Base-by-base conservation (phyloP, 2,888 invertebrate species). In the Anoncus sp. region DNA sequence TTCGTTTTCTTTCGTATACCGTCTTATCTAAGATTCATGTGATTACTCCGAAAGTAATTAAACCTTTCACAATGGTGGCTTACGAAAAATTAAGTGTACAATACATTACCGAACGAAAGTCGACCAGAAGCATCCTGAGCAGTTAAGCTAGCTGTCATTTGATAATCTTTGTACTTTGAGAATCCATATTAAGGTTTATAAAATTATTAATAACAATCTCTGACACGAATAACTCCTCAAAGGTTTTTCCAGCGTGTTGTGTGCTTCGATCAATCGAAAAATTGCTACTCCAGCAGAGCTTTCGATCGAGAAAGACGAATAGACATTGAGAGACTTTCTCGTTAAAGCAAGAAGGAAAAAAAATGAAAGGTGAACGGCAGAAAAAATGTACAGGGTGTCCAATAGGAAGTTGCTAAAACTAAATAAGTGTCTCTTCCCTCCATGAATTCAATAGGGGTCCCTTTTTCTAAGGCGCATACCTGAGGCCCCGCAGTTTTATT, bases 301-400 rank as follows among this genome's bases (percentile, higher is more conserved):
- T 55, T 27, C 38, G 38, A 38, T 38, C 38, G 38, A 38, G 38
- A 38, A 38, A 38, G 7, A 31, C 7, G 3, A 31, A 7, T 31
- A 31, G 31, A 31, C 7, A 31, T 31, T n/a, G n/a, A 65, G 59
- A 43, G 49, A 59, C n/a, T 73, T 66, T 73, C 51, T 16, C 51
- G 27, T 49, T 40, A 35, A 27, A 67, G 43, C 10, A 59, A 14
- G 14, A 9, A 51, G 24, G 16, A 47, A 22, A 63, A 75, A 35
- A 31, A 18, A 57, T 0, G 22, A 38, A 49, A 24, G 27, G 70
- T 79, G 71, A 67, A 65, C 27, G 60, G 14, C 22, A 16, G 43
- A 38, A 55, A 47, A 51, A 65, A 55, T n/a, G n/a, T 31, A 20
- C 47, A 47, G 47, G 47, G 47, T 47, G 47, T 47, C 47, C 18